Evolutionary conservation across 2,888 invertebrate genomes (phyloP).

Genomic region (Nebria salina): DNA sequence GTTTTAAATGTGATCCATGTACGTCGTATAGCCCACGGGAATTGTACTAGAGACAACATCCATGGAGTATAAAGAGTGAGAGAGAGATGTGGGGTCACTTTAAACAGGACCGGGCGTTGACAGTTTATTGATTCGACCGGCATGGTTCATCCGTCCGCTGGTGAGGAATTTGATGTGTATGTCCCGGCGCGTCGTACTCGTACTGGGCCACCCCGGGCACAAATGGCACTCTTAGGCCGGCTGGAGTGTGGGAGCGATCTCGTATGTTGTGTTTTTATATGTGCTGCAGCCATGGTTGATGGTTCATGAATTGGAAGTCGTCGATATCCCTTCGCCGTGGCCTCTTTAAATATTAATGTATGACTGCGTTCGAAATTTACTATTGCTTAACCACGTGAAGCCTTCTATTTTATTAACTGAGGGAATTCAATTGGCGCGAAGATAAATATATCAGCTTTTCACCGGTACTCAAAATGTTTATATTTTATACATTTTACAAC

Average conservation of each 20-base stretch:
- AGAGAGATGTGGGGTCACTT: background rate
- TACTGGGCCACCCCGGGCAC: background rate
- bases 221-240: background rate
- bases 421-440: background rate
- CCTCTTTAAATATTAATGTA: background rate
- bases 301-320: background rate
- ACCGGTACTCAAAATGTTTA: background rate
- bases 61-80: background rate
- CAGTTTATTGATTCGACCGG: conserved; percentile 19
- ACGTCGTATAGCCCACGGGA: background rate
- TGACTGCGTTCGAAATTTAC: background rate
- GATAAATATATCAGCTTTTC: background rate
- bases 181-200: background rate
- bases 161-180: conserved; percentile 15
- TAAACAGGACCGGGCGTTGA: conserved; percentile 15
- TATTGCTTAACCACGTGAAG: background rate
- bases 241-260: background rate
- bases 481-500: no score
- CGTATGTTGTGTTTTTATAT: background rate
- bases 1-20: background rate
- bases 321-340: background rate
- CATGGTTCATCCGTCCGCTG: conserved; percentile 9
- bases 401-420: background rate
- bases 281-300: background rate
- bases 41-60: background rate